Evolutionary conservation across 2,888 invertebrate genomes (phyloP).

Genomic region (Eulithis prunata): DNA sequence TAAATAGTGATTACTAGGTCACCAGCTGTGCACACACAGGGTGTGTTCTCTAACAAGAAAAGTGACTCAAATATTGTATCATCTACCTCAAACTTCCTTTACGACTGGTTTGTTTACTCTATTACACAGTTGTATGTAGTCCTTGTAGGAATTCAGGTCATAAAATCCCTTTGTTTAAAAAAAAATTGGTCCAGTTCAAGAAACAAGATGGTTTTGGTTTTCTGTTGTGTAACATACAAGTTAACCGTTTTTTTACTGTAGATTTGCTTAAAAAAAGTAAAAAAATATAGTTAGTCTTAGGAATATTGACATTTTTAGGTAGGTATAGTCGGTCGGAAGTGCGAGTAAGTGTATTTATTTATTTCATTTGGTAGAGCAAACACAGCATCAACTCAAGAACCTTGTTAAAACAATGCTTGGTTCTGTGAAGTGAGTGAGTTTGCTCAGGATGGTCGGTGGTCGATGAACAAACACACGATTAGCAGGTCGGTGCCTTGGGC

Average conservation of each 20-base stretch:
- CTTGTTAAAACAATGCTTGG: slow-evolving; percentile 35
- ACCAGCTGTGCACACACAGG: neutral
- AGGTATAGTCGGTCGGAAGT: neutral
- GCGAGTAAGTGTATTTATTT: slow-evolving; percentile 18
- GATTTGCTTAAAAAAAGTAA: too few relatives aligned
- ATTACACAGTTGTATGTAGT: slow-evolving; percentile 1
- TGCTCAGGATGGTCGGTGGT: slow-evolving; percentile 34
- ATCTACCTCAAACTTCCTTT: slow-evolving; percentile 2
- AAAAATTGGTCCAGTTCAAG: too few relatives aligned
- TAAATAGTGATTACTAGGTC: neutral
- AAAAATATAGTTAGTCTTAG: too few relatives aligned
- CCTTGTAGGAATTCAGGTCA: neutral
- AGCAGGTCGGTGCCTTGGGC: slow-evolving; percentile 29
- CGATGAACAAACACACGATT: slow-evolving; percentile 50
- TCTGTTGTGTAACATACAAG: too few relatives aligned
- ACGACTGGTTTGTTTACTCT: neutral
- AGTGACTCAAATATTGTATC: neutral
- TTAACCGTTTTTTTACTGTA: too few relatives aligned
- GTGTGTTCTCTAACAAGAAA: neutral
- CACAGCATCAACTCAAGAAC: slow-evolving; percentile 9
- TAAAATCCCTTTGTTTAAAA: too few relatives aligned
- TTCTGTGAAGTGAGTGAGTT: slow-evolving; percentile 34
- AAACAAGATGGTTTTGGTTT: too few relatives aligned
- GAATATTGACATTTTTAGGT: too few relatives aligned
- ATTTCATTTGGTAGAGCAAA: slow-evolving; percentile 17